Percentiles rank a stretch among this genome's conserved stretches.
phyloP scores from a whole-genome alignment of 2,113 vertebrate species.

The Theristicus caerulescens region DNA sequence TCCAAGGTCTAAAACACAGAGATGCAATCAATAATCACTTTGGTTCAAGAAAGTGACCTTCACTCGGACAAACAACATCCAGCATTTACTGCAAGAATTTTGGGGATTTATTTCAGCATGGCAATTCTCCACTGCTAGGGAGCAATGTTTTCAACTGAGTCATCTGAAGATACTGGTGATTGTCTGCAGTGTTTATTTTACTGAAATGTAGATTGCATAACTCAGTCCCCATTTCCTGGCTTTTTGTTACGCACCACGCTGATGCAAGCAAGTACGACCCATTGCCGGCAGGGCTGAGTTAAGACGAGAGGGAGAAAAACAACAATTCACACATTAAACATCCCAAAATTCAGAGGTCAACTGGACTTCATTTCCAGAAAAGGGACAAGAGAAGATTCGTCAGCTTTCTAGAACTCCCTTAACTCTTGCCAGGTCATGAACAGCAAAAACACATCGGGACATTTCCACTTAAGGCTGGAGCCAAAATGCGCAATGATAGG shows the following conservation, averaged over 20 bases:
- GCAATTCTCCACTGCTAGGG: slow-evolving; percentile 3
- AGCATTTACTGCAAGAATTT: not conserved
- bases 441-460: not conserved
- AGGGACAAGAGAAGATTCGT: not conserved
- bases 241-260: not conserved
- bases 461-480: not conserved
- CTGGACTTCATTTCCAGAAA: not conserved
- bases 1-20: not conserved
- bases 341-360: not conserved
- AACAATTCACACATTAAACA: not conserved
- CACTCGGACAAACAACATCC: not conserved
- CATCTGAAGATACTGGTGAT: slow-evolving; percentile 46
- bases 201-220: slow-evolving; percentile 34
- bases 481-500: not conserved
- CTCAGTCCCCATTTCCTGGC: slow-evolving; percentile 42
- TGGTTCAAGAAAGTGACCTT: slow-evolving; percentile 1
- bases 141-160: slow-evolving; percentile 39
- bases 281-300: not conserved
- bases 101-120: not conserved
- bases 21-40: not conserved
- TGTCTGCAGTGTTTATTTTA: slow-evolving; percentile 35
- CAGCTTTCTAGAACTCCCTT: slow-evolving; percentile 21
- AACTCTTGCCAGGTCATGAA: slow-evolving; percentile 1
- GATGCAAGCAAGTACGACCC: not conserved
- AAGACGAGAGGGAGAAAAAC: not conserved